Conservation (phyloP, 2,113 vertebrate species). For the Pantherophis guttatus region DNA sequence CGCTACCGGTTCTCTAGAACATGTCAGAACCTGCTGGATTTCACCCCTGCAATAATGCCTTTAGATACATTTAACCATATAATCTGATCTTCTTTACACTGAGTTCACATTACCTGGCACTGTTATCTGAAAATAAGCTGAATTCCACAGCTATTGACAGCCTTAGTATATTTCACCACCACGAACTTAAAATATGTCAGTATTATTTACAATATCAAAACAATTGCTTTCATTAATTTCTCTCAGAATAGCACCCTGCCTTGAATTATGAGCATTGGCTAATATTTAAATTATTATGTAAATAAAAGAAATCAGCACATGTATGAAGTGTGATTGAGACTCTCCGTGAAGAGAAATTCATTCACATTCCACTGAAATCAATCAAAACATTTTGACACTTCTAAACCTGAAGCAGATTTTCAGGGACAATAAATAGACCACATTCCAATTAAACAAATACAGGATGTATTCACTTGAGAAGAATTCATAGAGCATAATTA, state of each 20-base stretch:
- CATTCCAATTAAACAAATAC: background rate
- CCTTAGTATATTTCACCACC: background rate
- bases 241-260: background rate
- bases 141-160: background rate
- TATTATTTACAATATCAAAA: background rate
- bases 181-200: background rate
- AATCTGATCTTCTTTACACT: background rate
- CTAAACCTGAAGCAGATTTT: background rate
- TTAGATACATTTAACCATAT: background rate
- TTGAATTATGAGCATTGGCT: rapidly evolving
- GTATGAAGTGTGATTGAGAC: rapidly evolving
- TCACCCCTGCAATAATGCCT: background rate
- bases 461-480: background rate
- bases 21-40: no score
- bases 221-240: background rate
- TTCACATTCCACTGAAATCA: background rate
- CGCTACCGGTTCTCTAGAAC: no score
- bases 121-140: background rate
- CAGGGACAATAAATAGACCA: background rate
- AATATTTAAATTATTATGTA: background rate
- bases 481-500: conserved; percentile 30
- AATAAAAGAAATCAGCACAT: background rate
- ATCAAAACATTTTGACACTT: background rate
- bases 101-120: background rate
- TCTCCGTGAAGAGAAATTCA: background rate